Base-by-base conservation (phyloP, 2,113 vertebrate genomes). In the Nansenia antarctica region DNA sequence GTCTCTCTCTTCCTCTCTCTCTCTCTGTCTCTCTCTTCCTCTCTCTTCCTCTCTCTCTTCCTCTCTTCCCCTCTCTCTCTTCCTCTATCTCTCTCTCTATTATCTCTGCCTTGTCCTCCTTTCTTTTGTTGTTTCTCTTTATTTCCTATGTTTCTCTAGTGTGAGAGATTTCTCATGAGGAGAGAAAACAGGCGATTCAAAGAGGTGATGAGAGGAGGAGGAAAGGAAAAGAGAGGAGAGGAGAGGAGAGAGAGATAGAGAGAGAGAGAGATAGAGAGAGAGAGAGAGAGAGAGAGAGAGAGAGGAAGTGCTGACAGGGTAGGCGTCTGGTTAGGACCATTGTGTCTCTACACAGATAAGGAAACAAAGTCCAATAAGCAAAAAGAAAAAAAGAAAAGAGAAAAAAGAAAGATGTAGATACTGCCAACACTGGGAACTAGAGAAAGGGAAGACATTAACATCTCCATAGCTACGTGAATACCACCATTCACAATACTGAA, bases 311-410 rank as follows among this genome's bases (percentile, higher is more conserved):
- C 89, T 90, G 89, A 90, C 89, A 83, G 78, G 65, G 87, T 82
- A 82, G 85, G 77, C 12, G 59, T 55, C 53, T 26, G 79, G 74
- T 81, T 84, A 85, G 86, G 88, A 89, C 89, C 89, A 88, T 90
- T 88, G 88, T 90, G 79, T 54, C 88, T 86, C 76, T 54, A 73
- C 79, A 81, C 89, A 88, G 89, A 90, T 90, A 90, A 89, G 89
- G 88, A 85, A 85, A 83, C 76, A 82, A 83, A 85, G 87, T 88
- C 85, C 86, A 90, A 88, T 85, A 89, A 88, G 89, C 85, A 85
- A 82, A 85, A 85, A 83, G 62, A 45, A 73, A 34, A 69, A 70
- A 63, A 70, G 29, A 71, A n/a, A 24, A 29, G 66, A 27, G 27
- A 57, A 57, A 57, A 55, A 55, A 26, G 72, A 80, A 84, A 74